Percentiles rank a stretch among this genome's conserved stretches.
Conservation (phyloP, 64 coral and sea anemone genomes). For the Acropora yongei region DNA sequence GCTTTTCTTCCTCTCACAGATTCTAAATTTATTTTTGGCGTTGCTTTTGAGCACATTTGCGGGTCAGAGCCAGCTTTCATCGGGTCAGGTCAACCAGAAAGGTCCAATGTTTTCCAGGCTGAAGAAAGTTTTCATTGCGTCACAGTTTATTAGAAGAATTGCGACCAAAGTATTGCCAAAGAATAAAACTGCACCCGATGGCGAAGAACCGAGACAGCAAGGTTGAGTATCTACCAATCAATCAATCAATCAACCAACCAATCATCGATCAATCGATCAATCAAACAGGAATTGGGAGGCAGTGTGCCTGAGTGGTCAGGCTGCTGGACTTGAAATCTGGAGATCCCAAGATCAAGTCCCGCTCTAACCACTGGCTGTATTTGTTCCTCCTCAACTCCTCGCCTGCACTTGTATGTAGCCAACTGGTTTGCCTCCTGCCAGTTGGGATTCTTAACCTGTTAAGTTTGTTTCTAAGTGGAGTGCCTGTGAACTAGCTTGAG, state of each 20-base stretch:
- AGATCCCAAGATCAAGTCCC: no score
- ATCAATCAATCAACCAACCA: background rate
- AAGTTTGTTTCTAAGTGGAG: no score
- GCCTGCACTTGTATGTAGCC: no score
- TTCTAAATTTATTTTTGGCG: conserved; percentile 92
- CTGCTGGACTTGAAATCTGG: no score
- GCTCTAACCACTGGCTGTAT: no score
- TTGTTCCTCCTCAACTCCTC: no score
- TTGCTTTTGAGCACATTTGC: conserved; percentile 86
- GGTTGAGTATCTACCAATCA: background rate
- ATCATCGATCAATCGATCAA: background rate
- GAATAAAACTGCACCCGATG: background rate
- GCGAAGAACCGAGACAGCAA: background rate
- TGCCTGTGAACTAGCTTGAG: no score
- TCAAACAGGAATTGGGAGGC: no score
- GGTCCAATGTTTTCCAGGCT: background rate
- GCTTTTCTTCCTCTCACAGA: conserved; percentile 50
- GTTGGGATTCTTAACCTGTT: no score
- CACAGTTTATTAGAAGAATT: conserved; percentile 39
- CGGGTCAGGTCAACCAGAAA: conserved; percentile 7
- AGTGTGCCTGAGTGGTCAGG: no score
- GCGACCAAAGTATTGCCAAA: conserved; percentile 21
- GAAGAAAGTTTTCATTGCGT: conserved; percentile 28
- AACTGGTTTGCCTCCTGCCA: no score
- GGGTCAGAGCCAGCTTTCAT: conserved; percentile 17